Percentiles rank a stretch among this genome's conserved stretches.
Conservation (phyloP, 1,140 invertebrate genomes). For the Plodia interpunctella region DNA sequence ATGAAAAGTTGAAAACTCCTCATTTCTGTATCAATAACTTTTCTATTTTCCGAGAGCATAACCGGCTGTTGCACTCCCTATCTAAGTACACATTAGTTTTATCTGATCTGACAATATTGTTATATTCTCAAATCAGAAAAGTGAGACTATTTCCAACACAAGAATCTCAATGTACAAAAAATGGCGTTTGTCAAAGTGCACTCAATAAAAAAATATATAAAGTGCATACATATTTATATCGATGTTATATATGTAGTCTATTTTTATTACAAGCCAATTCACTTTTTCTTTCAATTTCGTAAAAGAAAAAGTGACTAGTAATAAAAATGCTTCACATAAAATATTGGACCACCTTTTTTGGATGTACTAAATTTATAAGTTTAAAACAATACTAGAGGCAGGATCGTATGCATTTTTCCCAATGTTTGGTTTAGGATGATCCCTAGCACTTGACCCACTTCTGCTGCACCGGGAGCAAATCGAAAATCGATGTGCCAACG, state of each 20-base stretch:
- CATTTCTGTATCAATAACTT: conserved; percentile 70
- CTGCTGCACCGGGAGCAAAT: conserved; percentile 54
- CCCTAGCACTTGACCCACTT: conserved; percentile 60
- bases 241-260: too few relatives aligned
- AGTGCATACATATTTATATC: too few relatives aligned
- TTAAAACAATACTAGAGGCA: background rate
- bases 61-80: conserved; percentile 2
- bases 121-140: background rate
- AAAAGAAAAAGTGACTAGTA: too few relatives aligned
- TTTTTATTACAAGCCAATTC: too few relatives aligned
- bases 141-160: too few relatives aligned
- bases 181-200: too few relatives aligned
- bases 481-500: conserved; percentile 73
- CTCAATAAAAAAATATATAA: too few relatives aligned
- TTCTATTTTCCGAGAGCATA: conserved; percentile 32
- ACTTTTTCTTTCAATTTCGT: too few relatives aligned
- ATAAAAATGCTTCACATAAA: too few relatives aligned
- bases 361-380: too few relatives aligned
- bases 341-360: too few relatives aligned
- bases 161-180: too few relatives aligned
- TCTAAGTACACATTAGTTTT: background rate
- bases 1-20: conserved; percentile 72
- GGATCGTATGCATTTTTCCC: background rate
- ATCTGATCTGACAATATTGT: background rate
- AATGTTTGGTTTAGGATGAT: conserved; percentile 1